These are phyloP conservation scores for Elegia similella DNA, from an alignment of 2,888 invertebrate species.

Conservation along the genomic window DNA sequence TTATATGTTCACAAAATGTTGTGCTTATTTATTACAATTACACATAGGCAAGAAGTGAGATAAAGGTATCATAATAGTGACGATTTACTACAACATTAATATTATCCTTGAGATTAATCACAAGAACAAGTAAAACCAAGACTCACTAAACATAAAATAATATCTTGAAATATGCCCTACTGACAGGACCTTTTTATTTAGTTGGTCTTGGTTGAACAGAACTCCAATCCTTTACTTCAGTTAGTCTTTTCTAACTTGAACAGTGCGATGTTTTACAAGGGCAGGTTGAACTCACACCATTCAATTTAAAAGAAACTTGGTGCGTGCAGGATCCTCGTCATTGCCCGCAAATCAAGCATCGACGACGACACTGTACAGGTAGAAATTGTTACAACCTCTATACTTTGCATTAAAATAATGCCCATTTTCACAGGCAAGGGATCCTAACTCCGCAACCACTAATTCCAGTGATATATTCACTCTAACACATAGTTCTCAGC, in stretches of 20 bases:
- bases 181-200: conserved; percentile 69
- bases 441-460: conserved; percentile 77
- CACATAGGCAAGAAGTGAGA: conserved; percentile 45
- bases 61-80: conserved; percentile 32
- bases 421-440: conserved; percentile 88
- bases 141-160: conserved; percentile 80
- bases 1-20: conserved; percentile 28
- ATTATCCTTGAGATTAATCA: conserved; percentile 52
- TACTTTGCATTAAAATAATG: conserved; percentile 96
- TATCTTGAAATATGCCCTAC: conserved; percentile 52
- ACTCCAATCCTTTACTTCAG: conserved; percentile 79
- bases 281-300: conserved; percentile 77
- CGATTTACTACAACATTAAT: conserved; percentile 27
- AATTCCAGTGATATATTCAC: conserved; percentile 74
- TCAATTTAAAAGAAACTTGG: conserved; percentile 81
- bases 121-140: conserved; percentile 78
- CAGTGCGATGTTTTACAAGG: conserved; percentile 72
- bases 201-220: conserved; percentile 82
- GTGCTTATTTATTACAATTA: conserved; percentile 30
- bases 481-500: conserved; percentile 77
- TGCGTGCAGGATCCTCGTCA: conserved; percentile 70
- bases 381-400: conserved; percentile 89
- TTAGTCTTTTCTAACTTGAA: conserved; percentile 80
- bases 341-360: conserved; percentile 49
- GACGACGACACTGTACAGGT: conserved; percentile 73